Base-by-base conservation (phyloP, 2,797 vertebrate species). In the Balearica regulorum region DNA sequence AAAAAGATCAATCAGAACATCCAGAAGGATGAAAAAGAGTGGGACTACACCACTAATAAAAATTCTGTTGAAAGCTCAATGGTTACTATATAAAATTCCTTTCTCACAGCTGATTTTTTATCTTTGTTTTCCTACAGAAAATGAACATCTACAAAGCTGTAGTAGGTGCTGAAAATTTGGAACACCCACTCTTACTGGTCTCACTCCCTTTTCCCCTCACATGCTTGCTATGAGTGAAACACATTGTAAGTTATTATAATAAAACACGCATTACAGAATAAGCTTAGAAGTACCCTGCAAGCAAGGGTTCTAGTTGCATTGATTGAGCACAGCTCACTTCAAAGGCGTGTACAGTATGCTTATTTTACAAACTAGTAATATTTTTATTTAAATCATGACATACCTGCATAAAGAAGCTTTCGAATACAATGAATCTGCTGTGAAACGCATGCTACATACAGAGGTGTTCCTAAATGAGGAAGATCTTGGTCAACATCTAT, bases 321-420 rank as follows among this genome's bases (percentile, higher is more conserved):
- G 79, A 43, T 0, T 43, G 69, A 88, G 49, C 48, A 44, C 60
- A 76, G 49, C 14, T 85, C 29, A 44, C 44, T 77, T 33, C 29
- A 79, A 51, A 61, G 44, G 28, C 1, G 0, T 62, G 13, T 37
- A 70, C 7, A 83, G 26, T 24, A 43, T 24, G 21, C n/a, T 81
- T 29, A 12, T 29, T 87, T 62, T 69, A 93, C 48, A 55, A 55
- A 69, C 4, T 13, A 53, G 33, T 17, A 73, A 44, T 29, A 43
- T n/a, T 85, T 88, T 72, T 44, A 83, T 28, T 54, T 68, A 75
- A 90, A n/a, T 51, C 10, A 22, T 43, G 20, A 93, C 94, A 16
- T 98, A 99, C 99, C 99, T 98, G 99, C 99, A 96, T 99, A 98
- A 90, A 99, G 98, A 96, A 99, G 99, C 73, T 98, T 99, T 93